Evolutionary conservation across 2,113 vertebrate species (phyloP).

Genomic region (Anolis sagrei): DNA sequence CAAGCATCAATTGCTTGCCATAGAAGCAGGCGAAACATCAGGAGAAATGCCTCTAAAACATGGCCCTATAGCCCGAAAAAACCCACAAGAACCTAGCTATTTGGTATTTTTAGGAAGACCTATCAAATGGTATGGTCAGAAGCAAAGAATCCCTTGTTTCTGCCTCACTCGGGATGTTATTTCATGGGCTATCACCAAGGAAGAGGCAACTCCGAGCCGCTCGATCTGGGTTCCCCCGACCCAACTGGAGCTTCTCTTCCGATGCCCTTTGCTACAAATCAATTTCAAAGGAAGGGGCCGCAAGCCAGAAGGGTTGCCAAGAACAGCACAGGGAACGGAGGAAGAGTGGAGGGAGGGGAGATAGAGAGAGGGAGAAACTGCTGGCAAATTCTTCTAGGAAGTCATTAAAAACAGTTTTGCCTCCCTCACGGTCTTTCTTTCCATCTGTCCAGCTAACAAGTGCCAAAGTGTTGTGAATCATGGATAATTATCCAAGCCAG

Average conservation of each 20-base stretch:
- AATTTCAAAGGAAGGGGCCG: constrained; percentile 51
- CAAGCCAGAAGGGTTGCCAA: constrained; percentile 2
- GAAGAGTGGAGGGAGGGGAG: not conserved
- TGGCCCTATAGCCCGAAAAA: no score
- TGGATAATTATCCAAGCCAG: not conserved
- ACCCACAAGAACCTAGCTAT: no score
- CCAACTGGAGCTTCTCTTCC: constrained; percentile 38
- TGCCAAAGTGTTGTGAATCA: constrained; percentile 38
- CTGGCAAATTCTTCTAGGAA: not conserved
- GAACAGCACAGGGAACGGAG: not conserved
- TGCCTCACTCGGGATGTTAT: not conserved
- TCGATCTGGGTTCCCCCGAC: constrained; percentile 34
- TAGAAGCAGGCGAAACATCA: no score
- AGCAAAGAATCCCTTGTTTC: not conserved
- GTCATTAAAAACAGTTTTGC: constrained; percentile 22
- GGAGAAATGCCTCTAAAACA: no score
- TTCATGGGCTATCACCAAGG: not conserved
- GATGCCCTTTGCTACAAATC: constrained; percentile 36
- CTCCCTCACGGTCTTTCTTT: constrained; percentile 21
- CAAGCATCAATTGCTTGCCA: no score
- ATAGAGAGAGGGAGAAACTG: not conserved
- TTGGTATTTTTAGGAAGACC: not conserved
- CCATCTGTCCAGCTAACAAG: constrained; percentile 53
- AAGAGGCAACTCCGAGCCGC: not conserved
- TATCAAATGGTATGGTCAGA: not conserved